phyloP scores from a whole-genome alignment of 2,113 vertebrate genomes.

The Rhagologus leucostigma region DNA sequence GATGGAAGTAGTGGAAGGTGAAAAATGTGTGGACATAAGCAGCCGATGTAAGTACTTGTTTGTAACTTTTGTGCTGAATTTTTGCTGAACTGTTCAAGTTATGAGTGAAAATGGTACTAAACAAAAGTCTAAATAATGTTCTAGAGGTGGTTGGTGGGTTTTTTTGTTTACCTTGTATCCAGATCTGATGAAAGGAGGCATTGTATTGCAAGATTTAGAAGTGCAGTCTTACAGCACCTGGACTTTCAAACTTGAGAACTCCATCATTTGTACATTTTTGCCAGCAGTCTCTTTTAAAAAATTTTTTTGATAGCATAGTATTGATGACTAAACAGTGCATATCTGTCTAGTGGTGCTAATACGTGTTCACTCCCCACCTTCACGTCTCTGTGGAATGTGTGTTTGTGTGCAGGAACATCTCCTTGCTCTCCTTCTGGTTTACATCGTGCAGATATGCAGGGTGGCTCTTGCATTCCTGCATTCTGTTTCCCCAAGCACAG shows the following conservation, averaged over 20 bases:
- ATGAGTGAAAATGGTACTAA: neutral
- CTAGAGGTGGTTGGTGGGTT: neutral
- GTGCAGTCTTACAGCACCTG: neutral
- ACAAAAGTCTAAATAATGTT: neutral
- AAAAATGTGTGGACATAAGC: neutral
- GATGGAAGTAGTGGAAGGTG: neutral
- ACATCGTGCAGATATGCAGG: neutral
- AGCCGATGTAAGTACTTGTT: neutral
- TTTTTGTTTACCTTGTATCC: neutral
- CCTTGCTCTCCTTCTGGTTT: neutral
- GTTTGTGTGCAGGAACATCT: neutral
- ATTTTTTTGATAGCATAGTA: neutral
- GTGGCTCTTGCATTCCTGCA: neutral
- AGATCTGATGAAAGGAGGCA: neutral
- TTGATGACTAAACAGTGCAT: neutral
- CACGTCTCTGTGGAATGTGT: neutral
- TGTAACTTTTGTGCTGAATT: neutral
- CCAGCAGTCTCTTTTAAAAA: neutral
- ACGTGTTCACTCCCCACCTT: neutral
- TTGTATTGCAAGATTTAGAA: neutral
- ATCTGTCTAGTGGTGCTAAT: neutral
- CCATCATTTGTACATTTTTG: neutral
- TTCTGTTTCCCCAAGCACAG: neutral
- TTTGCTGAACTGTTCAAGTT: neutral
- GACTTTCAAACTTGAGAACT: neutral